These are phyloP conservation scores for Pelosia muscerda DNA, from an alignment of 2,888 invertebrate genomes.

Conservation along the genomic window DNA sequence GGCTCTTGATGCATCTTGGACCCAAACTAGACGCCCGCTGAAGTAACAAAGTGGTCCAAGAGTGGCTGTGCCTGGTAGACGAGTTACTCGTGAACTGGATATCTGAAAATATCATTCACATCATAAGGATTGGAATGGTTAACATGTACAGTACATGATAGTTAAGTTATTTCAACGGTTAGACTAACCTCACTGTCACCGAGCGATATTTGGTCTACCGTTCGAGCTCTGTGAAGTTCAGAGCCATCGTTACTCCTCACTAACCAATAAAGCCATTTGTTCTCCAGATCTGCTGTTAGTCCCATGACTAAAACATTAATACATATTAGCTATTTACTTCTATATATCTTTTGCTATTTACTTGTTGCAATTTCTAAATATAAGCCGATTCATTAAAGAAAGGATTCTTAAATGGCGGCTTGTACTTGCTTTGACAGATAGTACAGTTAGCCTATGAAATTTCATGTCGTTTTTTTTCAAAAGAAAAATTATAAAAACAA, in stretches of 20 bases:
- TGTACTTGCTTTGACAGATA: too few relatives aligned
- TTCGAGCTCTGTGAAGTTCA: constrained; percentile 90
- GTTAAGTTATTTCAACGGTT: background rate
- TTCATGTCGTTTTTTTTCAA: too few relatives aligned
- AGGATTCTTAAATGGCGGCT: too few relatives aligned
- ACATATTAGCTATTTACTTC: background rate
- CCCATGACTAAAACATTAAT: constrained; percentile 90
- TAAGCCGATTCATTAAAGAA: too few relatives aligned
- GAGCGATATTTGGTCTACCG: constrained; percentile 85
- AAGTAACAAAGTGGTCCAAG: constrained; percentile 93
- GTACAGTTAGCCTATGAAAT: too few relatives aligned
- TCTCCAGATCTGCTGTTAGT: constrained; percentile 92
- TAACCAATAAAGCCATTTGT: constrained; percentile 94
- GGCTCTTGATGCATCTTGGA: constrained; percentile 90
- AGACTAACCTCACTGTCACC: constrained; percentile 72
- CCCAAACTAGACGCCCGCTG: constrained; percentile 94
- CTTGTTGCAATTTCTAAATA: too few relatives aligned
- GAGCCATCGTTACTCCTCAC: constrained; percentile 92
- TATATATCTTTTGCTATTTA: too few relatives aligned
- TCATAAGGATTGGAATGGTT: background rate
- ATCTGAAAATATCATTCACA: constrained; percentile 58
- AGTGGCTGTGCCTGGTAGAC: constrained; percentile 79
- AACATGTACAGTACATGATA: background rate
- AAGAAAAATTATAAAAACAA: too few relatives aligned
- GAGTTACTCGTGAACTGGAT: constrained; percentile 74